Conservation (phyloP, 2,888 invertebrate species). For the Camptogramma bilineatum region DNA sequence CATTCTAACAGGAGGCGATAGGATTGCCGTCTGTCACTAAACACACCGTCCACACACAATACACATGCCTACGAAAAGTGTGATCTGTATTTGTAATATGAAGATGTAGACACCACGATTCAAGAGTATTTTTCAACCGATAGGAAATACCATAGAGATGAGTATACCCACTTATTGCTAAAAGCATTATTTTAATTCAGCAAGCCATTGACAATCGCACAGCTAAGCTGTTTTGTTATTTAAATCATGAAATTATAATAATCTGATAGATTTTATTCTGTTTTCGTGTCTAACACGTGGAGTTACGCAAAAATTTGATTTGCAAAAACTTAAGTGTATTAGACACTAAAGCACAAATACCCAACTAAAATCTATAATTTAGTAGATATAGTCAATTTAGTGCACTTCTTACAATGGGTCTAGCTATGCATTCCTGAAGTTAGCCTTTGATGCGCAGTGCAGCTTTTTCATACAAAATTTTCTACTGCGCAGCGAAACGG, state of each 20-base stretch:
- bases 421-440: no score
- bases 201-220: slow-evolving; percentile 39
- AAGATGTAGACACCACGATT: no score
- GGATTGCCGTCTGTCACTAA: no score
- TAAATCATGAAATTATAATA: slow-evolving; percentile 51
- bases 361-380: not conserved
- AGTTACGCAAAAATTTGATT: slow-evolving; percentile 28
- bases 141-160: not conserved
- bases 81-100: no score
- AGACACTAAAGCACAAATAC: not conserved
- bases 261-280: slow-evolving; percentile 49
- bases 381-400: no score
- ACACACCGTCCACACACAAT: no score
- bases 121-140: not conserved
- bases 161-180: not conserved
- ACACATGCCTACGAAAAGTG: no score
- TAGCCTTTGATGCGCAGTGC: no score
- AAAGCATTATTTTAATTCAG: slow-evolving; percentile 12
- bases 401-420: no score
- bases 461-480: no score
- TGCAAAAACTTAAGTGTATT: slow-evolving; percentile 15
- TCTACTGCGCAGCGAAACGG: no score
- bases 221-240: slow-evolving; percentile 49
- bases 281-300: slow-evolving; percentile 43
- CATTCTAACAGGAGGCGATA: no score